Conservation (phyloP, 2,797 vertebrate species). For the Sitta carolinensis region DNA sequence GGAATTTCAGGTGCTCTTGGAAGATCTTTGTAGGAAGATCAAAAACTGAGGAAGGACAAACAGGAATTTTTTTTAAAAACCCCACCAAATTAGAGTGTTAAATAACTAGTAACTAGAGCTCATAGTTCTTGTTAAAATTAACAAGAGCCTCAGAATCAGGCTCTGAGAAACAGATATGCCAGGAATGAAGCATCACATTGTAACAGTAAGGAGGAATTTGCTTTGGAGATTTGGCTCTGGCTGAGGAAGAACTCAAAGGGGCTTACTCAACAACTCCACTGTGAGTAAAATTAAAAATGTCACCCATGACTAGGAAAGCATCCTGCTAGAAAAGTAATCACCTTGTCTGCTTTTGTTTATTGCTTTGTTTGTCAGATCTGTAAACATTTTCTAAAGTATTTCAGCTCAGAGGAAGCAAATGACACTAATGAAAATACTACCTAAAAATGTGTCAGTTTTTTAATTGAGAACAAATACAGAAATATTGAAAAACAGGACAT, state of each 20-base stretch:
- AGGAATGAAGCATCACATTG: not conserved
- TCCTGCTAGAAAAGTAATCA: not conserved
- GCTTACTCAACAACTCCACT: not conserved
- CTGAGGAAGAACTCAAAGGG: not conserved
- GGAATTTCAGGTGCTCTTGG: not conserved
- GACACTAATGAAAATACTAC: not conserved
- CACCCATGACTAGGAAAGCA: not conserved
- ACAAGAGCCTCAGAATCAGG: not conserved
- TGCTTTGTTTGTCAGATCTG: not conserved
- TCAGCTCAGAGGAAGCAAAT: not conserved
- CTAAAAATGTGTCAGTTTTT: not conserved
- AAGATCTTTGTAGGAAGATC: not conserved
- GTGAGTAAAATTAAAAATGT: not conserved
- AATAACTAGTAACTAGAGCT: not conserved
- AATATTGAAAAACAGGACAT: not conserved
- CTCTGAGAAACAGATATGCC: not conserved
- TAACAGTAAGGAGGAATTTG: not conserved
- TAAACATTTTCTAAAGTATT: not conserved
- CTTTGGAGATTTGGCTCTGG: not conserved
- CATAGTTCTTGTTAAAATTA: no score
- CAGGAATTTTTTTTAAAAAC: not conserved
- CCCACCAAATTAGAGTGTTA: not conserved
- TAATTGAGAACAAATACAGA: not conserved
- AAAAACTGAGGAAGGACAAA: not conserved
- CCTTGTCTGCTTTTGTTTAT: not conserved